Evolutionary conservation across 2,888 invertebrate species (phyloP), one percentile per base, ranked within the genome.

Genomic region (Petrolisthes cinctipes): DNA sequence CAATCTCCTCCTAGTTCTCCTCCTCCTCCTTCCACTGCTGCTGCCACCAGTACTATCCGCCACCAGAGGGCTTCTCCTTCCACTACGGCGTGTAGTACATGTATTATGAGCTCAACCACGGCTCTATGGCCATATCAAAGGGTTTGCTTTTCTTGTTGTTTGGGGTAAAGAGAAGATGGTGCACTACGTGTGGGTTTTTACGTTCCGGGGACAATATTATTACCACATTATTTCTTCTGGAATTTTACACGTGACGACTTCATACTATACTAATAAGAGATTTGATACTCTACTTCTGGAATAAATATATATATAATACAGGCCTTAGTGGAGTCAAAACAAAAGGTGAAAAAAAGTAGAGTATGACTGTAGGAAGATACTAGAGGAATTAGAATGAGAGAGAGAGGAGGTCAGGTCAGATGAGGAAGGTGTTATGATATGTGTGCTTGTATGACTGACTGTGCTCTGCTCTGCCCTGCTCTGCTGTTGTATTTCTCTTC

Each of bases 21-120:
- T 84, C 56, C 61, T 81, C 14, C 81, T 81, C 71, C 68, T 86
- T 23, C 73, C 75, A 23, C 37, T 71, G 80, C 80, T 85, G 66
- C 61, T 85, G 80, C 79, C 84, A 37, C 84, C 37, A 37, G 37
- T 20, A 66, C 82, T 82, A 23, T 68, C 71, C 17, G 66, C 66
- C 61, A 51, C 51, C 51, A 20, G 71, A 17, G 82, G 17, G 17
- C 20, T n/a, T 80, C 54, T 17, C 56, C 80, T 80, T 17, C 54
- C 80, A 20, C 54, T 54, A 14, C 23, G 56, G 20, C 57, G 20
- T 56, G 17, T 78, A 20, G 78, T 37, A 17, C 53, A 54, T 83
- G 53, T 61, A 23, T 37, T 83, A 75, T 75, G 83, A 56, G 76
- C 61, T 83, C 83, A 61, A 37, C 76, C 73, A 20, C 53, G 82